Percentiles rank a stretch among this genome's conserved stretches.
phyloP scores from a whole-genome alignment of 2,888 invertebrate species.

The Drosophila prostipennis region DNA sequence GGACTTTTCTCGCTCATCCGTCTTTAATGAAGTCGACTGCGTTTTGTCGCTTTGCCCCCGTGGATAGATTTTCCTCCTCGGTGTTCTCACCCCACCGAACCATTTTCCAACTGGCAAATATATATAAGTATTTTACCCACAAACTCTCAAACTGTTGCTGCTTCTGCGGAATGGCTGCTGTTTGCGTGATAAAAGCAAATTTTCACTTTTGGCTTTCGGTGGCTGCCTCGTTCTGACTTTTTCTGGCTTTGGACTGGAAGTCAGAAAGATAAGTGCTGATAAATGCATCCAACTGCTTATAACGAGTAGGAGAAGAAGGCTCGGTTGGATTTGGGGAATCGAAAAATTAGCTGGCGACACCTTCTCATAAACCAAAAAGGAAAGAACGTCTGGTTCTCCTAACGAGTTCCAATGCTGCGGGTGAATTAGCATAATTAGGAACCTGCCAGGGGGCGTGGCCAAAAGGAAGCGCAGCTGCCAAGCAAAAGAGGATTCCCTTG shows the following conservation, averaged over 20 bases:
- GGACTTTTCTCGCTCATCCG: constrained; percentile 46
- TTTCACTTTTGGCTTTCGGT: constrained; percentile 58
- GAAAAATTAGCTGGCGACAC: constrained; percentile 28
- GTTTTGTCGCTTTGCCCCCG: constrained; percentile 28
- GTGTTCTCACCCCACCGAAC: background rate
- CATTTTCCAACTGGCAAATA: constrained; percentile 39
- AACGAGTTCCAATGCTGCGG: constrained; percentile 12
- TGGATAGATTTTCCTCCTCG: constrained; percentile 3
- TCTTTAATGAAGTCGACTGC: constrained; percentile 71
- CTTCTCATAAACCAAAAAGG: constrained; percentile 10
- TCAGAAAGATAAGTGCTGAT: constrained; percentile 33
- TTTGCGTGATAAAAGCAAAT: constrained; percentile 75
- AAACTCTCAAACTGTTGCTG: constrained; percentile 68
- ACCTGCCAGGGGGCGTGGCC: constrained; percentile 28
- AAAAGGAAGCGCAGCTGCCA: constrained; percentile 9
- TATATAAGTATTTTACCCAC: constrained; percentile 20
- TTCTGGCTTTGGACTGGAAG: constrained; percentile 9
- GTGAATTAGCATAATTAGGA: constrained; percentile 35
- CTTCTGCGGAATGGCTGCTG: constrained; percentile 38
- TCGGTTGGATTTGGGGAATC: background rate
- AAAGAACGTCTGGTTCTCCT: background rate
- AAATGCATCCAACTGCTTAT: constrained; percentile 30
- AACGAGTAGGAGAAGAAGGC: background rate
- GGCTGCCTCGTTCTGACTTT: constrained; percentile 9
- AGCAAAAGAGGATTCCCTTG: constrained; percentile 34